Base-by-base conservation (phyloP, 2,888 invertebrate species). In the Pseudococcus jackbeardsleyi region DNA sequence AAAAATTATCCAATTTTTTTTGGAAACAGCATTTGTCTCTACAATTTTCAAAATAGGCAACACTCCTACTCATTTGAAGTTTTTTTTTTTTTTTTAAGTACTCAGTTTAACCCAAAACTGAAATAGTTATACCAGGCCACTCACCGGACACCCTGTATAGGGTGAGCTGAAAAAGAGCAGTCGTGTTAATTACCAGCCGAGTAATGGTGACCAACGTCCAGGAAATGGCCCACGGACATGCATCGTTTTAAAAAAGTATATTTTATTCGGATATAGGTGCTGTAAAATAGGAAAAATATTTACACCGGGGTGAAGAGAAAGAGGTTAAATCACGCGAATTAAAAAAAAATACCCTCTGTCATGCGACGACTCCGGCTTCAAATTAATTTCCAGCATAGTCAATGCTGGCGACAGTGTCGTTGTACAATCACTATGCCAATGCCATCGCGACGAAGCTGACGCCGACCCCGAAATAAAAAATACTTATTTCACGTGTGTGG, bases 281-380 rank as follows among this genome's bases (percentile, higher is more conserved):
- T 64, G 19, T 82, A 46, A 46, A 82, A 82, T 42, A 46, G 33
- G n/a, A 42, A 42, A 77, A 42, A 26, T n/a, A 82, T 19, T 42
- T 42, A 42, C 9, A 42, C 42, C 9, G 33, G 79, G 33, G 19
- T n/a, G n/a, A n/a, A 19, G 46, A 42, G 42, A 9, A 42, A 42
- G 26, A n/a, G 17, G 79, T 33, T 46, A 82, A 82, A 82, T 82
- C 79, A 82, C 79, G 79, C 46, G 46, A 82, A 82, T 82, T 82
- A 82, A 82, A 82, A 82, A 82, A 82, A 82, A 82, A 46, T 82
- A 19, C 79, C 79, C 79, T 82, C 79, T 46, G 79, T 82, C 79
- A 82, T 82, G 79, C 79, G 79, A 82, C 46, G 8, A 22, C 64
- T 8, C 17, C n/a, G 22, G 64, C 22, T 46, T 8, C 15, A 82